Conservation (phyloP, 2,888 invertebrate genomes). For the Chironomus riparius region DNA sequence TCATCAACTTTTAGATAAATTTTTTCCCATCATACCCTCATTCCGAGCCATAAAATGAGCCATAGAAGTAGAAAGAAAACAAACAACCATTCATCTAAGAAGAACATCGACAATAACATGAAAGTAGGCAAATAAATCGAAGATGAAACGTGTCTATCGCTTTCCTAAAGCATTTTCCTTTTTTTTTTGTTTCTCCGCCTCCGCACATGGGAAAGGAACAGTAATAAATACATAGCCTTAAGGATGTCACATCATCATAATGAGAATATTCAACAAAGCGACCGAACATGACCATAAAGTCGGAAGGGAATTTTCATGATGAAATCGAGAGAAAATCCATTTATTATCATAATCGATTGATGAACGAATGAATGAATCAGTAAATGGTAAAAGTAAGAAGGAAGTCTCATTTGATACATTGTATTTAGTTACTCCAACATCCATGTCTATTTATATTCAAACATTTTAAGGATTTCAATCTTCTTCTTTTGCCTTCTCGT, state of each 20-base stretch:
- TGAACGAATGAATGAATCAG: neutral
- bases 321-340: constrained; percentile 1
- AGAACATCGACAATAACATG: neutral
- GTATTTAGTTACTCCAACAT: too few relatives aligned
- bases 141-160: neutral
- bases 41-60: neutral
- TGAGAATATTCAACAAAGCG: neutral
- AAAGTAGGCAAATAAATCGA: neutral
- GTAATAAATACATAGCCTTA: neutral
- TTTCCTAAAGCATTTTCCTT: neutral
- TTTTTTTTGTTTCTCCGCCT: neutral
- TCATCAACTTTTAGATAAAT: too few relatives aligned
- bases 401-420: neutral
- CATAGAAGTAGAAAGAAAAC: neutral
- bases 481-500: too few relatives aligned
- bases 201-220: too few relatives aligned
- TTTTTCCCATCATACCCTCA: too few relatives aligned
- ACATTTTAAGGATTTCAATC: too few relatives aligned
- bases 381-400: neutral
- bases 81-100: neutral
- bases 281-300: neutral
- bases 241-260: neutral
- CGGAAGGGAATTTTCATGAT: neutral
- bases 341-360: constrained; percentile 24
- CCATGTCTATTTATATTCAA: too few relatives aligned